Evolutionary conservation across 2,113 vertebrate species (phyloP).

Genomic region (Gallinago media): DNA sequence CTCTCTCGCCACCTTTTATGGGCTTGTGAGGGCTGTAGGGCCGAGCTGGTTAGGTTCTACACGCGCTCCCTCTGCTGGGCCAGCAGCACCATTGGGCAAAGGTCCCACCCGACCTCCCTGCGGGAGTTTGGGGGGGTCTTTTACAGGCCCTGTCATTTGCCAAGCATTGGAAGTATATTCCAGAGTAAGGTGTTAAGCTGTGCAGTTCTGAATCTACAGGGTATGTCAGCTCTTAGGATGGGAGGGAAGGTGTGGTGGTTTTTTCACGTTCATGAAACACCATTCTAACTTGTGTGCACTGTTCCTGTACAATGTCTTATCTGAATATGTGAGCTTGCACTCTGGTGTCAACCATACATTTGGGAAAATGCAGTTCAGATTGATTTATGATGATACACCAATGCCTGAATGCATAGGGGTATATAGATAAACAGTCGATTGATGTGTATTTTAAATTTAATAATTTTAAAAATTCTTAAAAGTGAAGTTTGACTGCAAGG

Average conservation of each 20-base stretch:
- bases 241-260: too few relatives aligned
- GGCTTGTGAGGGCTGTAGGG: background rate
- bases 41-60: background rate
- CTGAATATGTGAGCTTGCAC: background rate
- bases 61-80: slow-evolving; percentile 7
- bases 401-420: background rate
- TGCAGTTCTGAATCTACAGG: background rate
- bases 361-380: background rate
- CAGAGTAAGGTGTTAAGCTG: background rate
- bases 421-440: background rate
- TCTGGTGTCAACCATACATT: accelerated
- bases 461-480: background rate
- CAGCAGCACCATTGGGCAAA: background rate
- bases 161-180: background rate
- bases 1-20: background rate
- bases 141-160: background rate
- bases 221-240: background rate
- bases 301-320: background rate
- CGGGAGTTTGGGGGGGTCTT: accelerated
- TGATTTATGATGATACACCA: background rate
- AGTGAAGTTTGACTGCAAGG: background rate
- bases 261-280: accelerated
- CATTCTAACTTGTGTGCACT: background rate
- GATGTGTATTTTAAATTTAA: background rate
- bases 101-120: background rate